These are phyloP conservation scores for Agelas oroides DNA, from an alignment of 37 sponge, comb jelly and placozoan genomes.

Conservation along the genomic window DNA sequence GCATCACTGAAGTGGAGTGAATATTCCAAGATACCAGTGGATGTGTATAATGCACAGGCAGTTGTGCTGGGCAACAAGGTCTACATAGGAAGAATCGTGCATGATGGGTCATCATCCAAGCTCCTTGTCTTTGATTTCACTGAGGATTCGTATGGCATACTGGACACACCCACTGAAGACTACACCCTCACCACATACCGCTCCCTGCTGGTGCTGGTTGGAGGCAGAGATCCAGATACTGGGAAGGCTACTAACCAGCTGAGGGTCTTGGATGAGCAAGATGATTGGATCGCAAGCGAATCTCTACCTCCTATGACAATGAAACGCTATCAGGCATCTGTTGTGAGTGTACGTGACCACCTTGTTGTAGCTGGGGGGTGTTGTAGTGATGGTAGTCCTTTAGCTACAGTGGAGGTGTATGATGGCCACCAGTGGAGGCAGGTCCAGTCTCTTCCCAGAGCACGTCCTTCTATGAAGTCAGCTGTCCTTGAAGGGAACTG, in stretches of 20 bases:
- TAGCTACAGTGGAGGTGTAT: constrained; percentile 15
- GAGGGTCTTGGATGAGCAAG: background rate
- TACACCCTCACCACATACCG: constrained; percentile 17
- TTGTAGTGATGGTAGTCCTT: too few species aligned
- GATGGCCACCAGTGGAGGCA: background rate
- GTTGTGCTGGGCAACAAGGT: constrained; percentile 4
- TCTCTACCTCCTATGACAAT: constrained; percentile 20
- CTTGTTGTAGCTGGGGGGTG: constrained; percentile 29
- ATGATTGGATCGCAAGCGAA: background rate
- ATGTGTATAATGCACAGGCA: constrained; percentile 15
- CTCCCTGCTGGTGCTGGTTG: constrained; percentile 9
- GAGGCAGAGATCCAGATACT: background rate
- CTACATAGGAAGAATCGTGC: constrained; percentile 6
- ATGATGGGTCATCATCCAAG: background rate
- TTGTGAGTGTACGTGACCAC: background rate
- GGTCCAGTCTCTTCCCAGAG: too few species aligned
- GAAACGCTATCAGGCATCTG: constrained; percentile 7
- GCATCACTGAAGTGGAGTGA: background rate
- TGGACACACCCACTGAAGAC: background rate
- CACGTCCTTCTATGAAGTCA: too few species aligned
- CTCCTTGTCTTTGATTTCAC: background rate
- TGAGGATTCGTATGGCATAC: too few species aligned
- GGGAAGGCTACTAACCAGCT: background rate
- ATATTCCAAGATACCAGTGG: background rate
- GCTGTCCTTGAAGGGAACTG: too few species aligned